Percentiles rank a stretch among this genome's conserved stretches.
Conservation (phyloP, 2,888 invertebrate species). For the Melanargia galathea region DNA sequence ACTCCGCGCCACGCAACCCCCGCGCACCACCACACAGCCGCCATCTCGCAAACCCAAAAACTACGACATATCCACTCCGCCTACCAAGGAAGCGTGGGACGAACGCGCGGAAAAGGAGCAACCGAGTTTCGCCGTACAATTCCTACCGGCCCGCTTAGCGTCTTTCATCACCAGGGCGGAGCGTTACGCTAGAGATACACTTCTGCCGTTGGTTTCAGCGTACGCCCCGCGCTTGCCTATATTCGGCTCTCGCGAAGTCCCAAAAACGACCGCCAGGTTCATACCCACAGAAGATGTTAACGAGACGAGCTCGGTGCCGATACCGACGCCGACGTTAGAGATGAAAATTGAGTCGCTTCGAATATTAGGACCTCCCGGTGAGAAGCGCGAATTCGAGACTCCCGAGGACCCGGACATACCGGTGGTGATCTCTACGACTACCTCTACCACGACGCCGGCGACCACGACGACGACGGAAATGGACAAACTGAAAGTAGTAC, state of each 20-base stretch:
- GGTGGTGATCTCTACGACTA: conserved; percentile 53
- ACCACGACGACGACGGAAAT: conserved; percentile 56
- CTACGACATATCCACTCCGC: conserved; percentile 70
- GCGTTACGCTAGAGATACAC: conserved; percentile 89
- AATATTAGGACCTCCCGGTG: conserved; percentile 71
- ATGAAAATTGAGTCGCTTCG: conserved; percentile 76
- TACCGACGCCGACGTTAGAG: conserved; percentile 76
- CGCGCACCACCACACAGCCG: conserved; percentile 56
- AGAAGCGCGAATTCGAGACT: conserved; percentile 65
- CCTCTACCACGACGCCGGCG: conserved; percentile 50
- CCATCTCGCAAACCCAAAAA: conserved; percentile 70
- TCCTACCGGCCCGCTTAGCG: conserved; percentile 89
- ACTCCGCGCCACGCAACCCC: conserved; percentile 74
- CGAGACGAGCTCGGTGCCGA: conserved; percentile 61
- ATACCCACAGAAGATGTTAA: conserved; percentile 82
- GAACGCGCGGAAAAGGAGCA: conserved; percentile 66
- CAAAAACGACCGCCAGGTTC: conserved; percentile 82
- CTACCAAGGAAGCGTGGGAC: conserved; percentile 65
- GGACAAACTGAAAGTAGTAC: conserved; percentile 60
- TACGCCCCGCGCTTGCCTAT: conserved; percentile 89
- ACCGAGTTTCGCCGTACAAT: conserved; percentile 86
- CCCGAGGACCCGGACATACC: conserved; percentile 72
- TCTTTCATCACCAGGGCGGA: conserved; percentile 91
- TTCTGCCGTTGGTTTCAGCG: conserved; percentile 89
- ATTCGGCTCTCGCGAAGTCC: conserved; percentile 74